Percentiles rank a stretch among this genome's conserved stretches.
Evolutionary conservation across 2,888 invertebrate species (phyloP).

Genomic region (Noctua pronuba): DNA sequence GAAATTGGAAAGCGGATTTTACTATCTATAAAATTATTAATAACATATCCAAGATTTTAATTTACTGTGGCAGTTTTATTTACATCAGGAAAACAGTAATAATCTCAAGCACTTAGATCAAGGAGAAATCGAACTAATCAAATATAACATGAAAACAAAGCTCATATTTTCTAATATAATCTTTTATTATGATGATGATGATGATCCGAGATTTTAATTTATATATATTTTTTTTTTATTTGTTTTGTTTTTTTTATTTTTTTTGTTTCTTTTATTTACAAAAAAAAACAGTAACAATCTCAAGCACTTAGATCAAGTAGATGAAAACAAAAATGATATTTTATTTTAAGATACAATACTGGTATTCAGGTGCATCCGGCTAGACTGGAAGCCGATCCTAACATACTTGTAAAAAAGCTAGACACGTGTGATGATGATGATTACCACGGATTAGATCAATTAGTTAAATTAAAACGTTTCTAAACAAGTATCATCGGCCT

Average conservation of each 20-base stretch:
- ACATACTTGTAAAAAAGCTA: background rate
- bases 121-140: too few relatives aligned
- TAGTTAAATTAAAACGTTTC: background rate
- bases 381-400: background rate
- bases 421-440: background rate
- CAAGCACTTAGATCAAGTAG: too few relatives aligned
- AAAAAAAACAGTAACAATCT: too few relatives aligned
- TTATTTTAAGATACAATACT: background rate
- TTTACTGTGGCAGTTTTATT: constrained; percentile 9
- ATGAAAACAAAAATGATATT: background rate
- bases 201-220: too few relatives aligned
- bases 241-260: too few relatives aligned
- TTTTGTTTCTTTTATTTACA: too few relatives aligned
- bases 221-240: too few relatives aligned
- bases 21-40: background rate
- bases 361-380: too few relatives aligned
- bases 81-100: background rate
- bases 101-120: background rate
- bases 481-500: too few relatives aligned
- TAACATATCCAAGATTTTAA: constrained; percentile 7
- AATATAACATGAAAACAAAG: background rate
- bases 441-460: background rate
- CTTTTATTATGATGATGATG: too few relatives aligned
- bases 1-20: constrained; percentile 6
- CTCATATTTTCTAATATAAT: too few relatives aligned